phyloP scores from a whole-genome alignment of 2,888 invertebrate species.

The Drosophila atripex region DNA sequence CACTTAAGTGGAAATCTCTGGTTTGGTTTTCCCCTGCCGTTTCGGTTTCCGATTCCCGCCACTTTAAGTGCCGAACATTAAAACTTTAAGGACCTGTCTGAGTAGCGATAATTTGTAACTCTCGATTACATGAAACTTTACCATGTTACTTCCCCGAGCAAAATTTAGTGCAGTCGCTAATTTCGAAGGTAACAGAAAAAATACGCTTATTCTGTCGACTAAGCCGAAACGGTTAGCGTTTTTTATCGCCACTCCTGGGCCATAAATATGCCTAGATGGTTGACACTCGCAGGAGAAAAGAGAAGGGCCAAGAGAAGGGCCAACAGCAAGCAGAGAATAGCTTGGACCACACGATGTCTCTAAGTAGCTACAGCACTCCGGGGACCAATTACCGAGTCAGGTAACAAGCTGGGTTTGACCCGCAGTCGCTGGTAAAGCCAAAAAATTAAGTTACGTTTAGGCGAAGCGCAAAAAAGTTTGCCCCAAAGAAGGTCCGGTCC shows the following conservation, averaged over 20 bases:
- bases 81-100: constrained; percentile 55
- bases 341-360: constrained; percentile 64
- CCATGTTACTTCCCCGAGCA: constrained; percentile 32
- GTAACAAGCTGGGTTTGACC: constrained; percentile 67
- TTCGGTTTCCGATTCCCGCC: constrained; percentile 18
- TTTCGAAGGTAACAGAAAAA: constrained; percentile 41
- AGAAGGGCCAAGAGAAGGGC: constrained; percentile 24
- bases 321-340: constrained; percentile 11
- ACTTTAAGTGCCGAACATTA: constrained; percentile 51
- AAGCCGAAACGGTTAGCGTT: constrained; percentile 63
- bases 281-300: constrained; percentile 17
- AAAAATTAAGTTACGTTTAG: constrained; percentile 73
- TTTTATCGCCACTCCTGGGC: constrained; percentile 64
- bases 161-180: constrained; percentile 65
- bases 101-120: constrained; percentile 47
- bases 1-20: constrained; percentile 35
- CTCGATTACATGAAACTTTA: constrained; percentile 47
- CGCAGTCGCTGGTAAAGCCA: constrained; percentile 26
- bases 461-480: constrained; percentile 58
- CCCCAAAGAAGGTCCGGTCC: constrained; percentile 48
- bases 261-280: constrained; percentile 70
- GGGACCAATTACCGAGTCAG: constrained; percentile 71
- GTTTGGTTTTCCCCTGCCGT: constrained; percentile 20
- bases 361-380: constrained; percentile 74
- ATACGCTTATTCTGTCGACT: constrained; percentile 25